Evolutionary conservation across 2,888 invertebrate genomes (phyloP).

Genomic region (Tryphoninae sp.): DNA sequence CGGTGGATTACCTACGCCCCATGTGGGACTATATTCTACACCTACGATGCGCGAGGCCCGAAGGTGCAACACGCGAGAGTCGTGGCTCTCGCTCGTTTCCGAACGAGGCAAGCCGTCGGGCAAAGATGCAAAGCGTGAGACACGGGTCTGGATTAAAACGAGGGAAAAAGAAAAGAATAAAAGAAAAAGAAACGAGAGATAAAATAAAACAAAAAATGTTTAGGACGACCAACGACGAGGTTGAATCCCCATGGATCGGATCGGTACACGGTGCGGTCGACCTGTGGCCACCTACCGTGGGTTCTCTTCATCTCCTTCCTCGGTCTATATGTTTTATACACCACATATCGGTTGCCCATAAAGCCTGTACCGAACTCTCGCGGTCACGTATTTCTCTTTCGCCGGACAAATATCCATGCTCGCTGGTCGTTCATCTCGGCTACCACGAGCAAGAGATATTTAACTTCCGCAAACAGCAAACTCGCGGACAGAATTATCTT

Average conservation of each 20-base stretch:
- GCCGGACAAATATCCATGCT: slow-evolving; percentile 55
- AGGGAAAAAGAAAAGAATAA: background rate
- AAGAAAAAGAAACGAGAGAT: background rate
- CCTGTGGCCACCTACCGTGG: slow-evolving; percentile 57
- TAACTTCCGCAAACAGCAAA: slow-evolving; percentile 54
- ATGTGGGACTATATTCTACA: slow-evolving; percentile 46
- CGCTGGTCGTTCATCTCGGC: slow-evolving; percentile 50
- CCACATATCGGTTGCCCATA: slow-evolving; percentile 33
- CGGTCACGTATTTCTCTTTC: slow-evolving; percentile 37
- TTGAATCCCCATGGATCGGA: slow-evolving; percentile 51
- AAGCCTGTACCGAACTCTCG: slow-evolving; percentile 16
- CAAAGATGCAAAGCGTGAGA: slow-evolving; percentile 55
- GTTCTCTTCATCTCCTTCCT: slow-evolving; percentile 52
- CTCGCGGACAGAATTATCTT: too few relatives aligned
- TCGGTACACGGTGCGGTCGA: slow-evolving; percentile 54
- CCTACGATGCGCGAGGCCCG: slow-evolving; percentile 54
- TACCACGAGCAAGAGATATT: slow-evolving; percentile 25
- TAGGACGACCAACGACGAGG: slow-evolving; percentile 21
- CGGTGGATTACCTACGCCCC: slow-evolving; percentile 35
- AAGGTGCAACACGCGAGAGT: slow-evolving; percentile 33
- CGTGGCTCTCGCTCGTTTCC: slow-evolving; percentile 9
- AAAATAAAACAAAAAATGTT: slow-evolving; percentile 13
- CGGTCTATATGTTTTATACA: slow-evolving; percentile 15
- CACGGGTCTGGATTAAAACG: slow-evolving; percentile 21
- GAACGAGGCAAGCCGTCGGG: slow-evolving; percentile 21